Conservation (phyloP, 2,888 invertebrate species). For the Pardosa pseudoannulata region DNA sequence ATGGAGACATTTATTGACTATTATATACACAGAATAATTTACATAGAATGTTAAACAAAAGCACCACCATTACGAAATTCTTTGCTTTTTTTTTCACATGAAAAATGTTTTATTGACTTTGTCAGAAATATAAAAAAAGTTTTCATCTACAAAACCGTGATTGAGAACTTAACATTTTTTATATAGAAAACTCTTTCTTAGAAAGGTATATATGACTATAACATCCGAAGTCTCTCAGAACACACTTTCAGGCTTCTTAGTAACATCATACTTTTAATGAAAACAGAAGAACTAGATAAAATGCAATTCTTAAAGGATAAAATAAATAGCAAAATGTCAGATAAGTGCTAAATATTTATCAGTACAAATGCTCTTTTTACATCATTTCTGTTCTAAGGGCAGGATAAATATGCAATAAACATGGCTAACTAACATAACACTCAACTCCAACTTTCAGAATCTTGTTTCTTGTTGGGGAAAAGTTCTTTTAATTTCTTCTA, state of each 20-base stretch:
- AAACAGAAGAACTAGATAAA: constrained; percentile 34
- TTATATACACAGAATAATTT: constrained; percentile 45
- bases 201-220: constrained; percentile 59
- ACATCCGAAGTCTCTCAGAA: constrained; percentile 54
- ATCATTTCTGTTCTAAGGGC: constrained; percentile 28
- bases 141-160: constrained; percentile 47
- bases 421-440: constrained; percentile 37
- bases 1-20: constrained; percentile 29
- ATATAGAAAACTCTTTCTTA: constrained; percentile 65
- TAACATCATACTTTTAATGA: not conserved
- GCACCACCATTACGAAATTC: constrained; percentile 45
- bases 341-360: constrained; percentile 29
- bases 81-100: constrained; percentile 44
- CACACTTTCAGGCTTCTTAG: constrained; percentile 47
- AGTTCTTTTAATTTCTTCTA: constrained; percentile 5
- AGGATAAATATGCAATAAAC: constrained; percentile 61
- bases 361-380: constrained; percentile 28
- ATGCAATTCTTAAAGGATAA: constrained; percentile 19
- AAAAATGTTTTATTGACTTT: constrained; percentile 42
- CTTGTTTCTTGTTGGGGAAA: not conserved
- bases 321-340: constrained; percentile 23
- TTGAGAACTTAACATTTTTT: constrained; percentile 47
- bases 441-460: constrained; percentile 15
- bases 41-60: constrained; percentile 52
- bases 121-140: constrained; percentile 53